Conservation (phyloP, 2,888 invertebrate genomes). For the Hirtodrosophila duncani region DNA sequence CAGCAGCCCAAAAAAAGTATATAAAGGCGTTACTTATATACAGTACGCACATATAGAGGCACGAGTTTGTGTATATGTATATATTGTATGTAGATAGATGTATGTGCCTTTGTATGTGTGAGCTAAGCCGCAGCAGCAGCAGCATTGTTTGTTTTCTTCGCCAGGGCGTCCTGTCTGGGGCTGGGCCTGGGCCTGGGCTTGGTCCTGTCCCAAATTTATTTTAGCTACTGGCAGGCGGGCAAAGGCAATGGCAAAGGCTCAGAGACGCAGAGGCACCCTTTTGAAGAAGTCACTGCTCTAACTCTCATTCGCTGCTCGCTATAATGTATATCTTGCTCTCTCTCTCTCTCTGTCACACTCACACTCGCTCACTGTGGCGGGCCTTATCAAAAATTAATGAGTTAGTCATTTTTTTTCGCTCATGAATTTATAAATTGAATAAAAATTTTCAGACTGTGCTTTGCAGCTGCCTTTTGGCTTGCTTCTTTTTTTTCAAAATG, state of each 20-base stretch:
- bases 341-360: slow-evolving; percentile 16
- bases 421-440: slow-evolving; percentile 71
- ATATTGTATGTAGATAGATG: slow-evolving; percentile 1
- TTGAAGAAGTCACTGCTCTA: not conserved
- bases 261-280: not conserved
- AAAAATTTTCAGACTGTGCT: slow-evolving; percentile 58
- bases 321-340: slow-evolving; percentile 4
- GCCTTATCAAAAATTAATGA: slow-evolving; percentile 68
- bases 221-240: slow-evolving; percentile 20
- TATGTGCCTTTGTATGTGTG: slow-evolving; percentile 34
- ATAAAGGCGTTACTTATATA: slow-evolving; percentile 6
- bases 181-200: slow-evolving; percentile 20
- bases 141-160: slow-evolving; percentile 64
- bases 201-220: slow-evolving; percentile 53
- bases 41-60: not conserved
- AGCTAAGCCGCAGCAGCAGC: slow-evolving; percentile 60
- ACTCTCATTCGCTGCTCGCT: not conserved
- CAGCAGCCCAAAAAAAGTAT: slow-evolving; percentile 39
- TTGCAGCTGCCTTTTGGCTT: slow-evolving; percentile 55
- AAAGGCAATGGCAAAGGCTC: slow-evolving; percentile 15
- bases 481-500: slow-evolving; percentile 57
- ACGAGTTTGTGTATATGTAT: slow-evolving; percentile 2
- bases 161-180: slow-evolving; percentile 34
- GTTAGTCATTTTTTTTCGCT: slow-evolving; percentile 69
- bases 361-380: not conserved